phyloP scores from a whole-genome alignment of 2,888 invertebrate species.

The Pristionchus arcanus region DNA sequence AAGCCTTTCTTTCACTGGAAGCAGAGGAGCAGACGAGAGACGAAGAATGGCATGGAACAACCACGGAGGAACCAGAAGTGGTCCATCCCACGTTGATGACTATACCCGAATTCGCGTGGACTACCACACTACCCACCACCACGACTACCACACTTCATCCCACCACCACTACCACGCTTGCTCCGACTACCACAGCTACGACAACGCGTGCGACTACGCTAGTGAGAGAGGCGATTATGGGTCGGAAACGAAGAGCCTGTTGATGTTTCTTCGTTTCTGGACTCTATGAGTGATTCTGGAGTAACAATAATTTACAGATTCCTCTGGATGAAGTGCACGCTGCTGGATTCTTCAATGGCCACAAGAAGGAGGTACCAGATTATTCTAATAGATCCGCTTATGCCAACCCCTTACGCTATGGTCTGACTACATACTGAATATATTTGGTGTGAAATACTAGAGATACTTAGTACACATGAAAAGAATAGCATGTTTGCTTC shows the following conservation, averaged over 20 bases:
- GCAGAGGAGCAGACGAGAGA: neutral
- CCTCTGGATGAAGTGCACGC: conserved; percentile 17
- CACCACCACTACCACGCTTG: neutral
- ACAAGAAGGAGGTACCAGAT: neutral
- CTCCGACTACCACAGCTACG: conserved; percentile 9
- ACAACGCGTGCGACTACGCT: neutral
- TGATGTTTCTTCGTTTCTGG: neutral
- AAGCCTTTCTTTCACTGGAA: neutral
- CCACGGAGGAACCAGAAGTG: neutral
- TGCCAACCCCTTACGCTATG: neutral
- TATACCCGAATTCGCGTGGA: conserved; percentile 23
- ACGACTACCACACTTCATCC: neutral
- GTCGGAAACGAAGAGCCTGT: neutral
- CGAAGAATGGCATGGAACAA: neutral
- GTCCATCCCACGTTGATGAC: neutral
- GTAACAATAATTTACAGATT: neutral
- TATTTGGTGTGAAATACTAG: neutral
- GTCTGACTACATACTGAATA: neutral
- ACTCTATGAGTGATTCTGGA: neutral
- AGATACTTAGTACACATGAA: neutral
- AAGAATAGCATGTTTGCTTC: neutral
- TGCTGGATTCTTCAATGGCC: conserved; percentile 44
- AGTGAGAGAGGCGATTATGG: neutral
- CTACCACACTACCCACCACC: neutral
- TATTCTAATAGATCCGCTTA: neutral